A percentile compares a stretch with the other conserved stretches of the same genome.
phyloP scores from a whole-genome alignment of 2,113 vertebrate species.

The Pluvianellus socialis region DNA sequence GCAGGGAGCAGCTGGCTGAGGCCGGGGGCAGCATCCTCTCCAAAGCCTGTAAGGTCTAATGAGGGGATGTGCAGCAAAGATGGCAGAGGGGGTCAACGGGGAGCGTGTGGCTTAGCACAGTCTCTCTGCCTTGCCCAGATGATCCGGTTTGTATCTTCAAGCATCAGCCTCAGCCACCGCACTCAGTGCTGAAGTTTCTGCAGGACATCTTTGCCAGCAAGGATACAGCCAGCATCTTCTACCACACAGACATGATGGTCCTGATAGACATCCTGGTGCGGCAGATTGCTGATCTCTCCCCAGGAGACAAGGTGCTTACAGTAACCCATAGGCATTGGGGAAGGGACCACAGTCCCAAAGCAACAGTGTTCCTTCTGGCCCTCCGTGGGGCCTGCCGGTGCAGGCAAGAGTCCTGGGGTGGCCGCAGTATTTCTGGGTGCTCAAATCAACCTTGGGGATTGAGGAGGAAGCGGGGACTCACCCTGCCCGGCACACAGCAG shows the following conservation, averaged over 20 bases:
- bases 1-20: neutral
- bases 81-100: accelerated
- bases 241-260: slow-evolving; percentile 97
- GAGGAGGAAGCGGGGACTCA: neutral
- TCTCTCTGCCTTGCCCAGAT: slow-evolving; percentile 69
- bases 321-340: neutral
- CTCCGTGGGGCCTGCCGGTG: neutral
- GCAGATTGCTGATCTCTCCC: slow-evolving; percentile 94
- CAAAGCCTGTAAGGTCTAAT: neutral
- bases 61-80: neutral
- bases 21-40: neutral
- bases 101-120: neutral
- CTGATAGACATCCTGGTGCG: slow-evolving; percentile 97
- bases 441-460: neutral
- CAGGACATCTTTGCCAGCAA: slow-evolving; percentile 90
- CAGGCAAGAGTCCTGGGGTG: neutral
- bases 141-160: slow-evolving; percentile 95
- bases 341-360: neutral
- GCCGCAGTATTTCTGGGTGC: neutral
- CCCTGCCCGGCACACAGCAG: neutral
- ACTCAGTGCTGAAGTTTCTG: slow-evolving; percentile 94
- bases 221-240: slow-evolving; percentile 90
- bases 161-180: slow-evolving; percentile 88
- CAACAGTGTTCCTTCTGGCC: neutral
- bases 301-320: slow-evolving; percentile 89